Evolutionary conservation across 2,113 vertebrate genomes (phyloP).

Genomic region (Cyprichromis sp.): DNA sequence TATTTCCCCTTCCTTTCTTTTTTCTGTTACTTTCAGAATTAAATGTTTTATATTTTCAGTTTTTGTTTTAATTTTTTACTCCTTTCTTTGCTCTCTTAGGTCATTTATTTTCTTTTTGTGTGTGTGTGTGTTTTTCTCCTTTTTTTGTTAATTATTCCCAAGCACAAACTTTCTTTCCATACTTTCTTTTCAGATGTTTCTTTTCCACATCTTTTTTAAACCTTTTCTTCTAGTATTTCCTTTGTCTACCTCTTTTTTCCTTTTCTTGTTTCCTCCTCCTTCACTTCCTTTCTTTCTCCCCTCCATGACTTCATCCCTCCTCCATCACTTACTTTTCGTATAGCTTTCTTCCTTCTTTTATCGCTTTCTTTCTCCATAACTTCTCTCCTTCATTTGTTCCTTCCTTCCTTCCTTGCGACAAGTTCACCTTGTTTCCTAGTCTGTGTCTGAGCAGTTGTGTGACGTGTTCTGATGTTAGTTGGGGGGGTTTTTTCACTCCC

Average conservation of each 20-base stretch:
- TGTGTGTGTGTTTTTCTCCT: neutral
- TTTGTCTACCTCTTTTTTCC: neutral
- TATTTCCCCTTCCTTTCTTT: too few relatives aligned
- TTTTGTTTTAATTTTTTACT: neutral
- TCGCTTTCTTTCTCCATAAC: neutral
- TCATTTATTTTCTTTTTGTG: neutral
- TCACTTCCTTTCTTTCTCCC: neutral
- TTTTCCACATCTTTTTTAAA: neutral
- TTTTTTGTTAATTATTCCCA: neutral
- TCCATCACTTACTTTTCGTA: neutral
- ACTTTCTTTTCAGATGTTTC: neutral
- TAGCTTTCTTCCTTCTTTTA: neutral
- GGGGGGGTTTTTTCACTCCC: neutral
- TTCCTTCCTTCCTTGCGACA: too few relatives aligned
- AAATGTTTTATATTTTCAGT: neutral
- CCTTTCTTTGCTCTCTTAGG: neutral
- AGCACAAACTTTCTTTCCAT: neutral
- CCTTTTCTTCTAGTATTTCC: neutral
- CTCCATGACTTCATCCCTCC: neutral
- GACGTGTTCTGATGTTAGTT: neutral
- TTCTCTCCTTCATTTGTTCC: neutral
- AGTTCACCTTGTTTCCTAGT: neutral
- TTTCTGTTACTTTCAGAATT: neutral
- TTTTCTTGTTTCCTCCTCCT: neutral
- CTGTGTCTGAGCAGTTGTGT: neutral